Evolutionary conservation across 30 jellyfish, hydroid and myxozoan genomes (phyloP).

Genomic region (Sanderia malayensis): DNA sequence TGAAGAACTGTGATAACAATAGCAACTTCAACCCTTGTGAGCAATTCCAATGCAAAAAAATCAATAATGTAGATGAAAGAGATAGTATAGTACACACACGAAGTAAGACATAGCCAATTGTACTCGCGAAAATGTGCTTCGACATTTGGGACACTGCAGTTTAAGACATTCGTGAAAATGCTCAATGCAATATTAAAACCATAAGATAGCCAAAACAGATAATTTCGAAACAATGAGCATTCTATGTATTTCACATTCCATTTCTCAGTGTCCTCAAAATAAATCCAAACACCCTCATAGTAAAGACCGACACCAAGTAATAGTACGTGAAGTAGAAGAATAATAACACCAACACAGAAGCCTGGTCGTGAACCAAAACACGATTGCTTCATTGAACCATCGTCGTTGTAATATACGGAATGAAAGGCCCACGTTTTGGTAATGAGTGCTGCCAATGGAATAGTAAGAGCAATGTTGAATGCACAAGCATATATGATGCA

Average conservation of each 20-base stretch:
- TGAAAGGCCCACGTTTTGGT: conserved; percentile 61
- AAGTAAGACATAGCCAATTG: conserved; percentile 67
- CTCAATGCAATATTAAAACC: conserved; percentile 62
- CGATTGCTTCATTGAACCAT: conserved; percentile 38
- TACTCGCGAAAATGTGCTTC: conserved; percentile 78
- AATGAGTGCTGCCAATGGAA: conserved; percentile 61
- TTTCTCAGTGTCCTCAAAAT: conserved; percentile 52
- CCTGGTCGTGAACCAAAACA: conserved; percentile 67
- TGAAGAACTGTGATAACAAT: conserved; percentile 65
- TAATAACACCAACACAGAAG: conserved; percentile 24
- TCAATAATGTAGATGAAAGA: conserved; percentile 59
- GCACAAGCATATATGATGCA: conserved; percentile 59
- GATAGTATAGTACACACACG: conserved; percentile 54
- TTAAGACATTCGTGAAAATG: conserved; percentile 65
- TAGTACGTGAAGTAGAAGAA: conserved; percentile 45
- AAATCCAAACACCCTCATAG: conserved; percentile 31
- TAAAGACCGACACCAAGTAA: conserved; percentile 47
- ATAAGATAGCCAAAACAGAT: conserved; percentile 75
- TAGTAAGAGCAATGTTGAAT: conserved; percentile 70
- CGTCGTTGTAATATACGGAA: conserved; percentile 29
- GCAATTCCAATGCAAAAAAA: conserved; percentile 55
- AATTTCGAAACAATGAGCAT: conserved; percentile 66
- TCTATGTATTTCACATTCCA: conserved; percentile 82
- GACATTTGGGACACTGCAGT: conserved; percentile 87
- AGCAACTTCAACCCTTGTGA: conserved; percentile 56